Conservation (phyloP, 2,113 vertebrate genomes). For the Limanda limanda region DNA sequence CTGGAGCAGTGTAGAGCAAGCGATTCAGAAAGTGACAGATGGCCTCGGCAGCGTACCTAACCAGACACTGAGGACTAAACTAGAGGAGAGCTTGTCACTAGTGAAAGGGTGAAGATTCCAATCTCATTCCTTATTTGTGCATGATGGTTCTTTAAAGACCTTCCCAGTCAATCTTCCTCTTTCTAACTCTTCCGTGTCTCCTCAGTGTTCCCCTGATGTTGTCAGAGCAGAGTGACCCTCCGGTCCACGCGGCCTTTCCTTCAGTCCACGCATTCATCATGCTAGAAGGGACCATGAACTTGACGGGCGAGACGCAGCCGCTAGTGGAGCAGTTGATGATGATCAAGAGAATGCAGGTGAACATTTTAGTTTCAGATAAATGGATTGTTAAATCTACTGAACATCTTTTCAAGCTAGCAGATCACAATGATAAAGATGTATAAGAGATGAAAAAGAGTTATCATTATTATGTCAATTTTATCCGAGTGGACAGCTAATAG, state of each 20-base stretch:
- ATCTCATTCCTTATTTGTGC: neutral
- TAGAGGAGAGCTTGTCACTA: constrained; percentile 88
- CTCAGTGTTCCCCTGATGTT: constrained; percentile 93
- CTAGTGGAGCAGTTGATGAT: constrained; percentile 98
- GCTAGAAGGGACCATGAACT: constrained; percentile 98
- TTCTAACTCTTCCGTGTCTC: neutral
- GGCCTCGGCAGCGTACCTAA: constrained; percentile 83
- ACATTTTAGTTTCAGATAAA: neutral
- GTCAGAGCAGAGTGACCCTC: constrained; percentile 84
- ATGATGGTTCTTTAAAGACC: neutral
- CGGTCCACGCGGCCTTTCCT: constrained; percentile 89
- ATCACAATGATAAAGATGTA: no score
- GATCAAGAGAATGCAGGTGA: constrained; percentile 99
- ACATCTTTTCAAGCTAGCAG: no score
- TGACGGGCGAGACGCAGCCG: constrained; percentile 93
- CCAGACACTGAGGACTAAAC: constrained; percentile 83
- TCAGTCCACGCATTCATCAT: constrained; percentile 94
- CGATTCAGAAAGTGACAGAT: constrained; percentile 87
- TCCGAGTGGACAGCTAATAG: no score
- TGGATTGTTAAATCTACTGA: neutral
- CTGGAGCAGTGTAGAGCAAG: constrained; percentile 92
- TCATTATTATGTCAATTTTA: no score
- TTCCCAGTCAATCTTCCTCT: neutral
- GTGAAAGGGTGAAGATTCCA: constrained; percentile 88
- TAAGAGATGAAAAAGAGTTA: no score